phyloP scores from a whole-genome alignment of 2,888 invertebrate genomes.

The Athripsodes cinereus region DNA sequence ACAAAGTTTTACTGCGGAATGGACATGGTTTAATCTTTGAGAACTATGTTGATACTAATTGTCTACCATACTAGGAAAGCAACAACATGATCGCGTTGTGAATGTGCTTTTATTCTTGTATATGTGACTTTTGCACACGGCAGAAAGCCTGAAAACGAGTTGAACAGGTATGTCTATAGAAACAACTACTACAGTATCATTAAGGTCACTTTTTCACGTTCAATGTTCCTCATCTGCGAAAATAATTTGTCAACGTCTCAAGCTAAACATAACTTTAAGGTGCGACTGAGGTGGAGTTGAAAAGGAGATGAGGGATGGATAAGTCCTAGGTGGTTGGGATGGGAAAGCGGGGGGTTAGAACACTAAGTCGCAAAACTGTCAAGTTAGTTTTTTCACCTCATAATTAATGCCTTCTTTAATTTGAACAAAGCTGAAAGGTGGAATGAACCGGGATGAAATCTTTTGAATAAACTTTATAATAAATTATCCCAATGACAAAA shows the following conservation, averaged over 20 bases:
- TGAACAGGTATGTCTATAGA: too few relatives aligned
- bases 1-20: too few relatives aligned
- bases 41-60: too few relatives aligned
- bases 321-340: neutral
- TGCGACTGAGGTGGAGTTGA: neutral
- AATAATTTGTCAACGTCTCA: slow-evolving; percentile 1
- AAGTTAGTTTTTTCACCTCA: slow-evolving; percentile 2
- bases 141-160: too few relatives aligned
- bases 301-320: neutral
- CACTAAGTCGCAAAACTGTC: neutral
- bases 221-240: neutral
- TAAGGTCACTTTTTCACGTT: too few relatives aligned
- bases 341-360: neutral
- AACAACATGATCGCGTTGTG: too few relatives aligned
- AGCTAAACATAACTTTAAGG: neutral
- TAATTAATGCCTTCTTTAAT: slow-evolving; percentile 1
- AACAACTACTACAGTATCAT: too few relatives aligned
- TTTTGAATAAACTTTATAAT: neutral
- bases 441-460: neutral
- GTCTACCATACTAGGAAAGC: too few relatives aligned
- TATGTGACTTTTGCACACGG: too few relatives aligned
- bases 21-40: too few relatives aligned
- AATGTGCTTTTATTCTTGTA: too few relatives aligned
- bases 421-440: neutral
- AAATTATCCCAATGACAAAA: neutral